Evolutionary conservation across 2,113 vertebrate genomes (phyloP), one percentile per base, ranked within the genome.

Genomic region (Fukomys damarensis): DNA sequence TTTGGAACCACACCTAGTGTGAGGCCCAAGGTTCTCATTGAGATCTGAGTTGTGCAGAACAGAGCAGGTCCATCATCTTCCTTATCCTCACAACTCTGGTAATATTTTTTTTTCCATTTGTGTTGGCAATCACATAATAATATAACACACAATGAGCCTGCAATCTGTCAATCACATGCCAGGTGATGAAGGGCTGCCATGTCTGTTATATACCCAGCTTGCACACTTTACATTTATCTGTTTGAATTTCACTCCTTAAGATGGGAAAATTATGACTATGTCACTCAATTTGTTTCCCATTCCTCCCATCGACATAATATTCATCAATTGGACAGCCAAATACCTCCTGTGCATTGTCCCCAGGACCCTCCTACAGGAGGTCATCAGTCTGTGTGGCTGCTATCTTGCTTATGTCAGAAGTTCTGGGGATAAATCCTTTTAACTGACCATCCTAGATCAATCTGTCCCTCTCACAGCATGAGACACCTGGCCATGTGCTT

Each of bases 181-280:
- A 38, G 2, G 0, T 4, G 30, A 77, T 3, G 24, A 1, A 20
- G 2, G 3, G 28, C 28, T 12, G 1, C 24, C 8, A 12, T 9
- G 26, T n/a, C 4, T 22, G 28, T 49, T 77, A 52, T 79, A 7
- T 0, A 5, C 35, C 22, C 2, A 2, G 11, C 4, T 20, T 19
- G 4, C 6, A 49, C 30, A 86, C 20, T 14, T 43, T 35, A 1
- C 5, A 19, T 58, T 49, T 11, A 30, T 70, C 30, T 70, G 24
- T 52, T 72, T 83, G 28, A 3, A 59, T 49, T 80, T 68, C 24
- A 63, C 41, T 58, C 81, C 5, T 13, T 19, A 80, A 86, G 38
- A 54, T 8, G 3, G 38, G 26, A 76, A n/a, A 76, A 54, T 9
- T 54, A 9, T 30, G 43, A 68, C 46, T 68, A 5, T 5, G 0